Percentiles rank a stretch among this genome's conserved stretches.
Conservation (phyloP, 2,888 invertebrate species). For the Drosophila tanythrix region DNA sequence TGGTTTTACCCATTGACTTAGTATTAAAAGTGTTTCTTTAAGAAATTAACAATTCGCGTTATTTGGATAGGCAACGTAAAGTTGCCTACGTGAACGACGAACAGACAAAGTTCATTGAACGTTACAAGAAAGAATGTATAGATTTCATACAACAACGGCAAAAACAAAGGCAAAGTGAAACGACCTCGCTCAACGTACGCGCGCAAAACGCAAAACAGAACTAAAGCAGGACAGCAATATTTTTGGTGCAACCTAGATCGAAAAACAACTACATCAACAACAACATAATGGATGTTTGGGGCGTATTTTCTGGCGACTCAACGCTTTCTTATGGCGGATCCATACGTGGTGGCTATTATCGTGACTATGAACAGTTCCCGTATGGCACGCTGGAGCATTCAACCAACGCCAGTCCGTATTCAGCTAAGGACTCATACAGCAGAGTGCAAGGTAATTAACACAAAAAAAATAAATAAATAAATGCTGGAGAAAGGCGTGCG, state of each 20-base stretch:
- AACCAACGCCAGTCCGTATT: conserved; percentile 66
- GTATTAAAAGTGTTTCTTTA: conserved; percentile 42
- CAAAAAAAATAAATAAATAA: conserved; percentile 3
- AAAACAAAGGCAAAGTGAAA: conserved; percentile 67
- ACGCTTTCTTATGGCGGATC: conserved; percentile 86
- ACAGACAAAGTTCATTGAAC: conserved; percentile 70
- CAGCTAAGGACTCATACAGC: conserved; percentile 83
- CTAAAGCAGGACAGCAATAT: conserved; percentile 19
- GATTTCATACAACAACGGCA: conserved; percentile 17
- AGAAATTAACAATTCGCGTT: conserved; percentile 30
- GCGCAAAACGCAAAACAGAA: conserved; percentile 45
- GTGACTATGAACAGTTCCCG: conserved; percentile 86
- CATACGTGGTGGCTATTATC: conserved; percentile 85
- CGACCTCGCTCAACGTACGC: conserved; percentile 73
- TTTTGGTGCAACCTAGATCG: conserved; percentile 36
- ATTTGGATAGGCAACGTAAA: conserved; percentile 42
- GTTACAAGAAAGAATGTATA: conserved; percentile 44
- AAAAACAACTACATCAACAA: conserved; percentile 22
- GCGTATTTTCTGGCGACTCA: conserved; percentile 86
- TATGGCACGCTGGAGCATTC: conserved; percentile 83
- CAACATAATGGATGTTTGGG: conserved; percentile 86
- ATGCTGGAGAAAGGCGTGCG: not conserved
- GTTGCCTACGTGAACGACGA: conserved; percentile 37
- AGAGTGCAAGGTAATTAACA: conserved; percentile 83
- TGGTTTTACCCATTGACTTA: conserved; percentile 59